phyloP scores from a whole-genome alignment of 2,797 vertebrate genomes.

The Glyptemys insculpta region DNA sequence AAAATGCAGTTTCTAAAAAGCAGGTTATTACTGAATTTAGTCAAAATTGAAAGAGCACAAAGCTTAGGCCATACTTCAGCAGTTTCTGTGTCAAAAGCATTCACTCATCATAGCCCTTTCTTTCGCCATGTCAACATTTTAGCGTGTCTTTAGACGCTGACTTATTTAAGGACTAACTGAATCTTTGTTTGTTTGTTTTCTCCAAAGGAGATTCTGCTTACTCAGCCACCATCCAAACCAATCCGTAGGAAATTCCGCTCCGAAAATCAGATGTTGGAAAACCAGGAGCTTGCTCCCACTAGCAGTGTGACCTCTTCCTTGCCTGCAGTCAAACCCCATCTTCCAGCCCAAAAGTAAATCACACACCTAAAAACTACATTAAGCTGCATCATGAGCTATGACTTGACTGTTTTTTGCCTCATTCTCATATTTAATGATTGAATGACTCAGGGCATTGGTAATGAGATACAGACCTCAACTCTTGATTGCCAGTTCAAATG shows the following conservation, averaged over 20 bases:
- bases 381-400: neutral
- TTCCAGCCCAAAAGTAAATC: constrained; percentile 88
- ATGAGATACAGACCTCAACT: neutral
- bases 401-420: neutral
- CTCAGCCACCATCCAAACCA: constrained; percentile 92
- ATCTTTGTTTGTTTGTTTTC: neutral
- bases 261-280: constrained; percentile 86
- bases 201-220: constrained; percentile 83
- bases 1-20: neutral
- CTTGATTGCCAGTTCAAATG: neutral
- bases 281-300: constrained; percentile 78
- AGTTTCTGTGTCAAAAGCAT: constrained; percentile 24
- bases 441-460: neutral
- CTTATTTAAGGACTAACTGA: constrained; percentile 8
- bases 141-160: neutral
- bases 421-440: neutral
- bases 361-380: neutral
- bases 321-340: constrained; percentile 81
- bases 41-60: constrained; percentile 18
- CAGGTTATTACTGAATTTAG: constrained; percentile 24
- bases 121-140: neutral
- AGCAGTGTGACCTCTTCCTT: constrained; percentile 74
- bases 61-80: constrained; percentile 34
- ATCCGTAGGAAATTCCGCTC: constrained; percentile 90
- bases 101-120: neutral